Percentiles rank a stretch among this genome's conserved stretches.
Conservation (phyloP, 2,797 vertebrate species). For the Pangasius mekongensis region DNA sequence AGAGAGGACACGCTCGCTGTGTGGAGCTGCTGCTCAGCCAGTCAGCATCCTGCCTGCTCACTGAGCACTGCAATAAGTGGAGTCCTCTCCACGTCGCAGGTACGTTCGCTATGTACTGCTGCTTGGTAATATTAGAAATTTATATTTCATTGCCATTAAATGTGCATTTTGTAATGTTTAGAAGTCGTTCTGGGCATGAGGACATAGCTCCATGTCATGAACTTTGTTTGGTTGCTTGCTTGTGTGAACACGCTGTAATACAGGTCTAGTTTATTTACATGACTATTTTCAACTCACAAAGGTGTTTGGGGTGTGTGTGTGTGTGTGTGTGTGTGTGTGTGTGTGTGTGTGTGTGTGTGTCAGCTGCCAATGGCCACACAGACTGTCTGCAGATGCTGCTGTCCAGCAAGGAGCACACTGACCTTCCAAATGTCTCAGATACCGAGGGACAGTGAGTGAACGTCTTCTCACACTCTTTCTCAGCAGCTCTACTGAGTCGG, state of each 20-base stretch:
- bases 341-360: slow-evolving; percentile 3
- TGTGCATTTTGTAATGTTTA: neutral
- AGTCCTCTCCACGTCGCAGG: slow-evolving; percentile 94
- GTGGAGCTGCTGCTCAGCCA: slow-evolving; percentile 94
- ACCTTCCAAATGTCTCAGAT: slow-evolving; percentile 87
- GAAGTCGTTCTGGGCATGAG: neutral
- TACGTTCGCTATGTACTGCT: slow-evolving; percentile 50
- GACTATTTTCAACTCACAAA: neutral
- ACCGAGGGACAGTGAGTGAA: slow-evolving; percentile 90
- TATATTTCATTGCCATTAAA: neutral
- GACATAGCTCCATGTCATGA: neutral
- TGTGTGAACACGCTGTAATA: neutral
- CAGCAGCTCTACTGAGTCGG: neutral
- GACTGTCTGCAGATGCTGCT: slow-evolving; percentile 96
- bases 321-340: slow-evolving; percentile 19
- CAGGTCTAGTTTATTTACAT: neutral
- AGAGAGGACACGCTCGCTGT: slow-evolving; percentile 88
- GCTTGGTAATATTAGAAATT: neutral
- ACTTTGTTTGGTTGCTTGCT: neutral
- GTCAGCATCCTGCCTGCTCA: slow-evolving; percentile 90
- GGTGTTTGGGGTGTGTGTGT: neutral
- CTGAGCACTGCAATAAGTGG: slow-evolving; percentile 92
- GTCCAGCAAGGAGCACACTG: slow-evolving; percentile 83
- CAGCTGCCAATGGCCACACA: slow-evolving; percentile 91
- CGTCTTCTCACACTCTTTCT: neutral